Conservation (phyloP, 2,888 invertebrate species). For the Penaeus monodon region DNA sequence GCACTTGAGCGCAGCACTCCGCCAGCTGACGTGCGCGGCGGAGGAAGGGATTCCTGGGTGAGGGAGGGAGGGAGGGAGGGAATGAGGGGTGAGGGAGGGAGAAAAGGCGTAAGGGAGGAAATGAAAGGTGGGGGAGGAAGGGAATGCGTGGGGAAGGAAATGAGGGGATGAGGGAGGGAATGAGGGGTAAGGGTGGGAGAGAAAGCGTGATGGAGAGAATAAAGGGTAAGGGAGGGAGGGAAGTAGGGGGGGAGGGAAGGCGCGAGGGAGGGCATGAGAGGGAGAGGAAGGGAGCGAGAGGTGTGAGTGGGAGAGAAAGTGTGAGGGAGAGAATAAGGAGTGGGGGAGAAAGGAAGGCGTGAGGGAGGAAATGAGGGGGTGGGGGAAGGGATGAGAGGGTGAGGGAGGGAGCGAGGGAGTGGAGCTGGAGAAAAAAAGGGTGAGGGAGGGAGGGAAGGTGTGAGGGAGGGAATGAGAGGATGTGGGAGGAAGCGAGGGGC, state of each 20-base stretch:
- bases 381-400: neutral
- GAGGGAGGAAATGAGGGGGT: neutral
- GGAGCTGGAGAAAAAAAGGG: conserved; percentile 18
- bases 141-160: neutral
- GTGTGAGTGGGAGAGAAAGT: neutral
- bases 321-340: neutral
- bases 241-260: neutral
- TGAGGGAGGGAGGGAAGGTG: neutral
- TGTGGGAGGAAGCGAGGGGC: neutral
- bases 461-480: neutral
- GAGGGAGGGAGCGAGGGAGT: conserved; percentile 22
- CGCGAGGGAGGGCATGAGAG: neutral
- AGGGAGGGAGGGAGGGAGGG: neutral
- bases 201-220: neutral
- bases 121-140: neutral
- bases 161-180: neutral
- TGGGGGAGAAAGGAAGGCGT: neutral
- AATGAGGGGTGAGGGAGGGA: neutral
- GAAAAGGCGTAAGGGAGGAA: neutral
- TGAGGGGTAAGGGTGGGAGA: neutral
- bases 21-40: no score
- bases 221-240: neutral
- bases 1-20: no score
- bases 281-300: neutral
- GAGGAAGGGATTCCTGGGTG: neutral